Conservation (phyloP, 2,888 invertebrate genomes). For the Pyrochroa serraticornis region DNA sequence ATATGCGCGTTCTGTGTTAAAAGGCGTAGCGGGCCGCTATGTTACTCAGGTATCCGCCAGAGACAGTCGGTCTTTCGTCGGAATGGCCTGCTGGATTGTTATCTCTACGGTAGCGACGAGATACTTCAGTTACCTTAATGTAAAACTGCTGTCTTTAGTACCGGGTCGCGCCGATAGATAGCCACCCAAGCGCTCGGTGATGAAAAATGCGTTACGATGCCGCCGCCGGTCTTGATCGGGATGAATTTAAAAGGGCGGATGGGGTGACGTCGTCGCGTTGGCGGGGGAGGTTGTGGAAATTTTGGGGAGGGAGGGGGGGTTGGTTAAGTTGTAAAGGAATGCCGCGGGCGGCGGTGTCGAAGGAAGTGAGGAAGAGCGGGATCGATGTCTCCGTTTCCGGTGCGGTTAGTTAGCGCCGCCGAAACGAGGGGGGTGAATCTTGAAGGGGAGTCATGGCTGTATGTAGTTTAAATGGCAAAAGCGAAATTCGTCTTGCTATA, state of each 20-base stretch:
- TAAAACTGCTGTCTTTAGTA: constrained; percentile 55
- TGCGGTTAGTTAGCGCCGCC: constrained; percentile 38
- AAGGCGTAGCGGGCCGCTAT: constrained; percentile 46
- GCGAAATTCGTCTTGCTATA: too few species aligned
- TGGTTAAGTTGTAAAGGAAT: constrained; percentile 25
- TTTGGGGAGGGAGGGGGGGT: too few species aligned
- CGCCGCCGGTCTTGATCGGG: neutral
- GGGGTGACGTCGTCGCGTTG: neutral
- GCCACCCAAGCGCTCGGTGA: constrained; percentile 50
- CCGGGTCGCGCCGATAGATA: constrained; percentile 50
- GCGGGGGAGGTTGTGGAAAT: too few species aligned
- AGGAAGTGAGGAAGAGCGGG: constrained; percentile 36
- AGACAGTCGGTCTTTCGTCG: constrained; percentile 18
- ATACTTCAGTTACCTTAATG: constrained; percentile 54
- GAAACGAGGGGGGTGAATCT: too few species aligned
- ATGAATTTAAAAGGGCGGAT: neutral
- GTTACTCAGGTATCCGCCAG: constrained; percentile 24
- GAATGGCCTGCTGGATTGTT: constrained; percentile 48
- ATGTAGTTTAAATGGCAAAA: too few species aligned
- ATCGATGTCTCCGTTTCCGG: constrained; percentile 47
- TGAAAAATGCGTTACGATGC: too few species aligned
- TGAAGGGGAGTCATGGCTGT: too few species aligned
- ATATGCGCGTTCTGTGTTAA: constrained; percentile 47
- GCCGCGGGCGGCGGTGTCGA: constrained; percentile 17
- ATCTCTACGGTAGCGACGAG: constrained; percentile 56